Evolutionary conservation across 1,140 invertebrate genomes (phyloP).

Genomic region (Nymphalis io): DNA sequence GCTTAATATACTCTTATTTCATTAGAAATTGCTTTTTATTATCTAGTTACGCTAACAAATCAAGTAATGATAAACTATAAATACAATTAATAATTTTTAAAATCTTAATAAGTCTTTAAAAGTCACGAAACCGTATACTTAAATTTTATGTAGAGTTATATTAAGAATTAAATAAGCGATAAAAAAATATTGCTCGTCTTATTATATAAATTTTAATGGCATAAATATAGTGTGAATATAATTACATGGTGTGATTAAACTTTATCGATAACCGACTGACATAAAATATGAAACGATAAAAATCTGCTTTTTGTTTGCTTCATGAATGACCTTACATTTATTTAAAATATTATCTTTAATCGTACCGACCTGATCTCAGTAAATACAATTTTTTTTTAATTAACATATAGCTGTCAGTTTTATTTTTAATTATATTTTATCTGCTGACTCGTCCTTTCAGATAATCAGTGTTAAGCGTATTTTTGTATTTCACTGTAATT

Average conservation of each 20-base stretch:
- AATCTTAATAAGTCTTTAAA: not conserved
- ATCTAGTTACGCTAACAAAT: too few species aligned
- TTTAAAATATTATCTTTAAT: constrained; percentile 6
- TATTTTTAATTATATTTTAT: too few species aligned
- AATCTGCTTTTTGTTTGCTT: constrained; percentile 9
- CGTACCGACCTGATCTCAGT: not conserved
- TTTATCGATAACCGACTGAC: constrained; percentile 14
- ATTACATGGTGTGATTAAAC: constrained; percentile 19
- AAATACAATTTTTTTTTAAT: not conserved
- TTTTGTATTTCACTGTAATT: too few species aligned
- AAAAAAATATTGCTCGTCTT: not conserved
- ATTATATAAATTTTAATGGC: not conserved
- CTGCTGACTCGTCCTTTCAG: too few species aligned
- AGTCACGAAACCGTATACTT: not conserved
- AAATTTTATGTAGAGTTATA: not conserved
- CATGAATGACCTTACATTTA: constrained; percentile 13
- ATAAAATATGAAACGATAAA: constrained; percentile 19
- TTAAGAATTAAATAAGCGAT: not conserved
- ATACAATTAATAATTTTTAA: not conserved
- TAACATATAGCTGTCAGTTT: too few species aligned
- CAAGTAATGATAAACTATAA: not conserved
- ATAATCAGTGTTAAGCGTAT: too few species aligned
- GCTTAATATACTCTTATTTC: too few species aligned
- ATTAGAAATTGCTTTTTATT: too few species aligned
- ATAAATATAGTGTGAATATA: constrained; percentile 6